Conservation (phyloP, 2,888 invertebrate genomes). For the Alsophila aescularia region DNA sequence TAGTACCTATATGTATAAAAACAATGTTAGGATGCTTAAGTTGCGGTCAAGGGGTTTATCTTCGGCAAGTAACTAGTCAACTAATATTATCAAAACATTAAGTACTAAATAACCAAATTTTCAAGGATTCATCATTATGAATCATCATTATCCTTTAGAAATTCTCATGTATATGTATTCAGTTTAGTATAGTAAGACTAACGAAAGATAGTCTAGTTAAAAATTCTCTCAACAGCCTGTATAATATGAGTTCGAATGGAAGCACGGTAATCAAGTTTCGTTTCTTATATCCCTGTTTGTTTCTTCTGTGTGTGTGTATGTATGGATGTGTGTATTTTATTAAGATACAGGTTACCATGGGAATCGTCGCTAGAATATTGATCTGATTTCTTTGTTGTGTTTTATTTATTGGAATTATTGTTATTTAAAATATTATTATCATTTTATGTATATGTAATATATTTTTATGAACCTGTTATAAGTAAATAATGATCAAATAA, state of each 20-base stretch:
- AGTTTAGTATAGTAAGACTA: too few relatives aligned
- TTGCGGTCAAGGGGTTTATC: too few relatives aligned
- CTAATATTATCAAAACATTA: too few relatives aligned
- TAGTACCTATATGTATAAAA: too few relatives aligned
- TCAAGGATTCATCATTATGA: too few relatives aligned
- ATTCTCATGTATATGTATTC: too few relatives aligned
- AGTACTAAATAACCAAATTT: too few relatives aligned
- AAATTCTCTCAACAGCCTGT: slow-evolving; percentile 34
- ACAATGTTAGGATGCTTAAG: too few relatives aligned
- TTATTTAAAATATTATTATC: slow-evolving; percentile 17
- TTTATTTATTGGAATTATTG: slow-evolving; percentile 24
- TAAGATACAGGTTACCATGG: slow-evolving; percentile 19
- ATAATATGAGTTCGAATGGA: slow-evolving; percentile 19
- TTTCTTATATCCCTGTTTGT: slow-evolving; percentile 39
- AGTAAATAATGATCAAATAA: slow-evolving; percentile 18
- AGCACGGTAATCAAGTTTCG: slow-evolving; percentile 45
- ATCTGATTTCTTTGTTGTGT: slow-evolving; percentile 25
- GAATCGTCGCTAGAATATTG: slow-evolving; percentile 15
- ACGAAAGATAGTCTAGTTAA: too few relatives aligned
- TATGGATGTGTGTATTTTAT: slow-evolving; percentile 6
- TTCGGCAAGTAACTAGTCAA: too few relatives aligned
- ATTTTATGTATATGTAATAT: slow-evolving; percentile 8
- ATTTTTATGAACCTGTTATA: slow-evolving; percentile 3
- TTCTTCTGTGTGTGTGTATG: slow-evolving; percentile 20
- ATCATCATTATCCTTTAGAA: too few relatives aligned